phyloP scores from a whole-genome alignment of 2,113 vertebrate genomes.

The Columbina picui region DNA sequence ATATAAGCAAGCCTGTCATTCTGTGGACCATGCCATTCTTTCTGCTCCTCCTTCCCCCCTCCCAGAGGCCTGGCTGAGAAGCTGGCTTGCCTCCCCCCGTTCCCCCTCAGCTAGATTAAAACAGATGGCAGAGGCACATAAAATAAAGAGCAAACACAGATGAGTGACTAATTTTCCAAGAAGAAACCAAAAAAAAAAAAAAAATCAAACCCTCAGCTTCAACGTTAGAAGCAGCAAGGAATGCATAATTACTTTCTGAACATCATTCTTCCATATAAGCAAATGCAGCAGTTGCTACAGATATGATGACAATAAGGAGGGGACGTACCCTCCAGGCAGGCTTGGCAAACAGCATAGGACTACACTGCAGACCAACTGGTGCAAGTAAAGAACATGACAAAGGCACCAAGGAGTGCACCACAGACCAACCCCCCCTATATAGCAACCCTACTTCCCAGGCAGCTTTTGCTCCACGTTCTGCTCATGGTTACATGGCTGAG shows the following conservation, averaged over 20 bases:
- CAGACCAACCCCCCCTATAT: neutral
- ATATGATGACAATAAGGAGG: neutral
- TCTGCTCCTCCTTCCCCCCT: neutral
- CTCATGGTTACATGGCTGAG: neutral
- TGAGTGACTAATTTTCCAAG: slow-evolving; percentile 28
- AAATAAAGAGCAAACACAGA: slow-evolving; percentile 26
- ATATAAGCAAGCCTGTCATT: neutral
- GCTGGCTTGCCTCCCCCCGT: neutral
- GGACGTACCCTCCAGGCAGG: neutral
- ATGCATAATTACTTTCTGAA: slow-evolving; percentile 21
- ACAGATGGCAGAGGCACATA: slow-evolving; percentile 43
- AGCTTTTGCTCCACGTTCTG: neutral
- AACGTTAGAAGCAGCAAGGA: neutral
- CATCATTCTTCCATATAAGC: neutral
- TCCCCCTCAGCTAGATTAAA: neutral
- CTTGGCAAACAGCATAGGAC: neutral
- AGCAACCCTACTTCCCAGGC: neutral
- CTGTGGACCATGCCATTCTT: neutral
- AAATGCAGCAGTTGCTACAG: neutral
- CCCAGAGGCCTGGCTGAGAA: neutral
- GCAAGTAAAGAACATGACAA: neutral
- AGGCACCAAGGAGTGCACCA: neutral
- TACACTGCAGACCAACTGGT: neutral
- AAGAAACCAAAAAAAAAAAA: neutral
- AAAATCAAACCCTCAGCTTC: neutral